Evolutionary conservation across 1,140 invertebrate genomes (phyloP).

Genomic region (Drosophila virilis): DNA sequence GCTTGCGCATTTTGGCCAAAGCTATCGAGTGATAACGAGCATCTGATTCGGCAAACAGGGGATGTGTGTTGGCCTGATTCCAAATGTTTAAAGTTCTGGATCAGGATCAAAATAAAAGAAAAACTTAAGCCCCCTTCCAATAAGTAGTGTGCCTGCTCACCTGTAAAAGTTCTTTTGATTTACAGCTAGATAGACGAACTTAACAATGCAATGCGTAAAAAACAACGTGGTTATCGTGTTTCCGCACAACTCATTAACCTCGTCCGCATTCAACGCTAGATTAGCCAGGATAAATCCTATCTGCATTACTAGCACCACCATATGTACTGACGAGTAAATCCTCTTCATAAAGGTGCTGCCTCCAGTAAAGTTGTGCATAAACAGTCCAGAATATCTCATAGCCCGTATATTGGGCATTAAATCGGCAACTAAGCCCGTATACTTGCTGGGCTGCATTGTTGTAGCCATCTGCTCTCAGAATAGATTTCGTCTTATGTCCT

Average conservation of each 20-base stretch:
- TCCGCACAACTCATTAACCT: conserved; percentile 91
- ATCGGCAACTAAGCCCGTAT: conserved; percentile 90
- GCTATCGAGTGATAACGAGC: conserved; percentile 90
- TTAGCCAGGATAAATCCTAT: conserved; percentile 88
- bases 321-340: conserved; percentile 87
- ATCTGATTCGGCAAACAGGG: conserved; percentile 92
- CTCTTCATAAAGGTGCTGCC: conserved; percentile 86
- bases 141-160: conserved; percentile 77
- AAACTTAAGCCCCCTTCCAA: not conserved
- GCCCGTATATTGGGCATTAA: conserved; percentile 92
- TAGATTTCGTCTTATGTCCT: conserved; percentile 27
- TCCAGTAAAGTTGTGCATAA: conserved; percentile 91
- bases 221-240: conserved; percentile 93
- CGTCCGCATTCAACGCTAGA: conserved; percentile 89
- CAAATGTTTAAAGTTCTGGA: conserved; percentile 90
- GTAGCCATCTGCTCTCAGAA: conserved; percentile 53
- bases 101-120: not conserved
- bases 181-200: conserved; percentile 89
- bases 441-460: conserved; percentile 73
- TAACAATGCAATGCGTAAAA: conserved; percentile 91
- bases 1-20: conserved; percentile 90
- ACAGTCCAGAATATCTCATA: conserved; percentile 91
- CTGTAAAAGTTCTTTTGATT: conserved; percentile 91
- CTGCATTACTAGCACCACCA: conserved; percentile 88
- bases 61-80: conserved; percentile 93